Conservation (phyloP, 2,113 vertebrate species). For the Saccopteryx bilineata region DNA sequence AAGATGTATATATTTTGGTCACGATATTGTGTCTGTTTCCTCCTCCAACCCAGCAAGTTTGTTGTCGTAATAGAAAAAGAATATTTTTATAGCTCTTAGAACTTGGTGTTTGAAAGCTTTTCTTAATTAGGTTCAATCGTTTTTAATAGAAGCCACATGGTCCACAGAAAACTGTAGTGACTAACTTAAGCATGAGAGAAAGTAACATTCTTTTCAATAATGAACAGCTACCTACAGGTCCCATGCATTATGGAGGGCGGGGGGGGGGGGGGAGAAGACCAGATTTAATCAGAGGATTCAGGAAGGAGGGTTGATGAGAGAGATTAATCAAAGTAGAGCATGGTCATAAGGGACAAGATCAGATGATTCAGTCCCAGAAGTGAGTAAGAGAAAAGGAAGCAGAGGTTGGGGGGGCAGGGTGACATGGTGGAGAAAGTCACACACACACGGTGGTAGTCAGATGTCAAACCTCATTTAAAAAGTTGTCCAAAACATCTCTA, state of each 20-base stretch:
- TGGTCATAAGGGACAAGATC: constrained; percentile 36
- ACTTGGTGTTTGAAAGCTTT: constrained; percentile 51
- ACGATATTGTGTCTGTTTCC: constrained; percentile 50
- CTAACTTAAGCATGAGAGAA: constrained; percentile 53
- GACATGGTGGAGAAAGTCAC: constrained; percentile 60
- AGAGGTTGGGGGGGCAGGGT: neutral
- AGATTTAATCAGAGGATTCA: constrained; percentile 75
- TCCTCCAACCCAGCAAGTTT: neutral
- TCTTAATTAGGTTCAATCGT: constrained; percentile 2
- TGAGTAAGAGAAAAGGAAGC: constrained; percentile 2
- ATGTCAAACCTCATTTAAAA: constrained; percentile 82
- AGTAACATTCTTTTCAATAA: constrained; percentile 56
- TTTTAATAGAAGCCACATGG: constrained; percentile 53
- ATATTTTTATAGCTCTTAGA: constrained; percentile 34
- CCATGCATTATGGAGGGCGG: constrained; percentile 12
- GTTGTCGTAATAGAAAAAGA: constrained; percentile 30
- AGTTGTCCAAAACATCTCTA: constrained; percentile 82
- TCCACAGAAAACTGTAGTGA: constrained; percentile 2
- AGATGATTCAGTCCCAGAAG: constrained; percentile 57
- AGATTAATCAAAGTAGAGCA: constrained; percentile 71
- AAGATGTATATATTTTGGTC: constrained; percentile 22
- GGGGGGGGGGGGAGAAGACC: neutral
- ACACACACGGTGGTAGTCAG: constrained; percentile 72
- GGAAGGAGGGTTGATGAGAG: constrained; percentile 66
- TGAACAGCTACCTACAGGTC: constrained; percentile 57